A percentile compares a stretch with the other conserved stretches of the same genome.
Conservation (phyloP, 2,888 invertebrate genomes). For the Therioaphis trifolii region DNA sequence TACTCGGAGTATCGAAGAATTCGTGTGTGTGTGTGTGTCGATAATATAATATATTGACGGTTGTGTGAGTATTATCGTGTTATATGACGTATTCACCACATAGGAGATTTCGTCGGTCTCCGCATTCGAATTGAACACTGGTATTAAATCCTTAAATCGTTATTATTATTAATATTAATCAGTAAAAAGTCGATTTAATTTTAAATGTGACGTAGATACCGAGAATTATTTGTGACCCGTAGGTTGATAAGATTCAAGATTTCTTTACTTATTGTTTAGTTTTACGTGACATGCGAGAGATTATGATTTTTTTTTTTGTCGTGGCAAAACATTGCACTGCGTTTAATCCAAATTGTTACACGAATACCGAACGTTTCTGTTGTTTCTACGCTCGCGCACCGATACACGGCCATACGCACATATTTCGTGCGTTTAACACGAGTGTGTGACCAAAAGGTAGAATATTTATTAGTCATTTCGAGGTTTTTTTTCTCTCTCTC, state of each 20-base stretch:
- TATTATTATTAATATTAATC: conserved; percentile 27
- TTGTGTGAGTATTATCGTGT: conserved; percentile 7
- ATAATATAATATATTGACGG: not conserved
- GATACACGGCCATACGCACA: too few species aligned
- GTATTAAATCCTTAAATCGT: conserved; percentile 23
- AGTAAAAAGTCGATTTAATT: conserved; percentile 39
- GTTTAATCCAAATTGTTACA: conserved; percentile 11
- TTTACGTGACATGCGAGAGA: conserved; percentile 47
- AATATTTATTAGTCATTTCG: too few species aligned
- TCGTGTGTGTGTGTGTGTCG: not conserved
- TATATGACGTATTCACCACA: not conserved
- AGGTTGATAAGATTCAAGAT: conserved; percentile 40
- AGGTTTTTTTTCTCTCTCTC: too few species aligned
- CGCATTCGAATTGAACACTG: not conserved
- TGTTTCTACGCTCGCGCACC: not conserved
- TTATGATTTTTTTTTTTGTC: conserved; percentile 16
- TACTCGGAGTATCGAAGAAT: not conserved
- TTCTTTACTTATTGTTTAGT: conserved; percentile 49
- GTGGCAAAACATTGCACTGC: conserved; percentile 8
- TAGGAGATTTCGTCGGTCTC: not conserved
- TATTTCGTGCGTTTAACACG: too few species aligned
- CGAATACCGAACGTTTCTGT: conserved; percentile 18
- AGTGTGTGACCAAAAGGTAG: too few species aligned
- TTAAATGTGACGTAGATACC: conserved; percentile 44
- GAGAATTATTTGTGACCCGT: conserved; percentile 30